Evolutionary conservation across 2,113 vertebrate species (phyloP).

Genomic region (Xenopus tropicalis): UCB_Xtro_10.0 CM004446.2:8104001-8104500

Average conservation of each 20-base stretch:
- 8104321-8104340: slow-evolving; percentile 47
- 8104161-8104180: slow-evolving; percentile 51
- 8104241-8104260: slow-evolving; percentile 55
- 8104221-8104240: slow-evolving; percentile 1
- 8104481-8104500: too few species aligned
- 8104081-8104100: slow-evolving; percentile 38
- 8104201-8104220: slow-evolving; percentile 49
- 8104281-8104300: slow-evolving; percentile 55
- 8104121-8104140: slow-evolving; percentile 54
- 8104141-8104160: slow-evolving; percentile 45
- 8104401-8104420: not conserved
- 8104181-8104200: slow-evolving; percentile 47
- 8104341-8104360: slow-evolving; percentile 42
- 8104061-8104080: slow-evolving; percentile 28
- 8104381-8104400: slow-evolving; percentile 42
- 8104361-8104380: slow-evolving; percentile 49
- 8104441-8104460: too few species aligned
- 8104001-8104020: slow-evolving; percentile 41
- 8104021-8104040: slow-evolving; percentile 45
- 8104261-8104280: slow-evolving; percentile 55
- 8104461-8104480: too few species aligned
- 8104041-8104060: slow-evolving; percentile 34
- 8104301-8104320: slow-evolving; percentile 51
- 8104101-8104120: slow-evolving; percentile 47
- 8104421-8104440: too few species aligned